phyloP scores from a whole-genome alignment of 1,140 invertebrate genomes.

The Hycleus phaleratus region DNA sequence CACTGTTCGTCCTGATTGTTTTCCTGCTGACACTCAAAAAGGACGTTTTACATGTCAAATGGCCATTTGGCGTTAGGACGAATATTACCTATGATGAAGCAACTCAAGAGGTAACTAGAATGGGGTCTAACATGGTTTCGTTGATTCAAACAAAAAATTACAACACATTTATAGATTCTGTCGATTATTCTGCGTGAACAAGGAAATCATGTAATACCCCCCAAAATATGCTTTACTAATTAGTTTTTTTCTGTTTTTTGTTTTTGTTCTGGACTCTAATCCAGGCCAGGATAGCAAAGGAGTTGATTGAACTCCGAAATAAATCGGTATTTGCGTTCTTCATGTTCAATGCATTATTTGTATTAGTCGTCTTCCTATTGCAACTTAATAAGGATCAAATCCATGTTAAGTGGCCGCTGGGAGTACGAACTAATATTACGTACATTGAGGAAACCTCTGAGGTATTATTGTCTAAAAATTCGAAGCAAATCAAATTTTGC shows the following conservation, averaged over 20 bases:
- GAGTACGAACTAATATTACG: conserved; percentile 90
- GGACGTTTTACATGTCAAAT: conserved; percentile 86
- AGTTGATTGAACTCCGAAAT: conserved; percentile 88
- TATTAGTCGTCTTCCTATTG: conserved; percentile 95
- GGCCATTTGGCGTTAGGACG: conserved; percentile 87
- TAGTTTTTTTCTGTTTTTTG: conserved; percentile 41
- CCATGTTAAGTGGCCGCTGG: conserved; percentile 90
- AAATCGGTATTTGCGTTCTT: conserved; percentile 97
- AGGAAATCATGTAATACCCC: conserved; percentile 22
- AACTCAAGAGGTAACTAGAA: conserved; percentile 74
- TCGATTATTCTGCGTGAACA: not conserved
- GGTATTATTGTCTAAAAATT: conserved; percentile 46
- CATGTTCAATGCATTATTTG: conserved; percentile 99
- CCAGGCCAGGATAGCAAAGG: conserved; percentile 78
- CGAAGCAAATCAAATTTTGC: not conserved
- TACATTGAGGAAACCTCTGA: conserved; percentile 83
- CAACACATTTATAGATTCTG: too few relatives aligned
- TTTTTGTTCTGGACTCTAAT: conserved; percentile 17
- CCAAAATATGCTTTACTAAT: conserved; percentile 22
- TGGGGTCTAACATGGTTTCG: conserved; percentile 29
- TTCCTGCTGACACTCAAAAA: conserved; percentile 96
- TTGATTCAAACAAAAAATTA: not conserved
- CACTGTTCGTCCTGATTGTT: conserved; percentile 95
- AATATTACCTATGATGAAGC: conserved; percentile 86
- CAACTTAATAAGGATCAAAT: conserved; percentile 96